These are phyloP conservation scores for Tetropium fuscum DNA, from an alignment of 2,888 invertebrate species.

Conservation along the genomic window DNA sequence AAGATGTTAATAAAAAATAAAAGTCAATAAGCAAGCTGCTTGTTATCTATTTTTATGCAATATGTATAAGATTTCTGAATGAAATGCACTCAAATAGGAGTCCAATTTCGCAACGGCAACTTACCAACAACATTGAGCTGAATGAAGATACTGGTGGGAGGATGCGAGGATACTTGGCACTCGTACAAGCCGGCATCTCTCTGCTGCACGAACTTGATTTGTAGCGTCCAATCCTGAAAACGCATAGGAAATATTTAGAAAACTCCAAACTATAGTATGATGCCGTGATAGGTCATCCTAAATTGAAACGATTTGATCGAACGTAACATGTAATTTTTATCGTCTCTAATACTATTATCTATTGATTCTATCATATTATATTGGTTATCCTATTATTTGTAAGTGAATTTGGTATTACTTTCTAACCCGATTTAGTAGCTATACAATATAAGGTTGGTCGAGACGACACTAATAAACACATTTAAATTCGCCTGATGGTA, in stretches of 20 bases:
- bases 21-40: no score
- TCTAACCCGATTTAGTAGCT: no score
- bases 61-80: background rate
- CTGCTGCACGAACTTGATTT: slow-evolving; percentile 89
- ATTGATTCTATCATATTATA: no score
- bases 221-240: slow-evolving; percentile 88
- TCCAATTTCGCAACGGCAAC: slow-evolving; percentile 58
- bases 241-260: slow-evolving; percentile 38
- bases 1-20: no score
- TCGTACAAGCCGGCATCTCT: slow-evolving; percentile 90
- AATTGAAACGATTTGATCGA: slow-evolving; percentile 1
- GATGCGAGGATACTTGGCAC: slow-evolving; percentile 93
- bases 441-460: no score
- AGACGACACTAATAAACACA: no score
- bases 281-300: background rate
- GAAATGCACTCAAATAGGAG: background rate
- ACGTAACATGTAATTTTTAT: slow-evolving; percentile 11
- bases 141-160: slow-evolving; percentile 89
- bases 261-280: slow-evolving; percentile 28
- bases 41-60: no score
- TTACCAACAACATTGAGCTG: slow-evolving; percentile 89
- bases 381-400: no score
- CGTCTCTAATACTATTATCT: no score
- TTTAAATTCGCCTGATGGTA: no score
- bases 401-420: no score